phyloP scores from a whole-genome alignment of 2,888 invertebrate species.

The Malacosoma neustria region DNA sequence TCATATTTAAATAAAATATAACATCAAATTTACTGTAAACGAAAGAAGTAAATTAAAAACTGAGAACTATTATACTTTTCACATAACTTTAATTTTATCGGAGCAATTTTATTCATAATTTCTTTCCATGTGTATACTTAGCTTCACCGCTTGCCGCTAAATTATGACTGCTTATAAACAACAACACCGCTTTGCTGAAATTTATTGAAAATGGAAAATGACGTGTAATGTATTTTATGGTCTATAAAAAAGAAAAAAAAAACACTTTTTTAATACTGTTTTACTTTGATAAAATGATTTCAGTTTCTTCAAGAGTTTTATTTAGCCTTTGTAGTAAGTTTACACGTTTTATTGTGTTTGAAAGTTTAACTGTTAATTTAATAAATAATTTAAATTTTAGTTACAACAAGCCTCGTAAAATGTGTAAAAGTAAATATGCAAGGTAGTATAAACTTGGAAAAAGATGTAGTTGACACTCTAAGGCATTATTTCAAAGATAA shows the following conservation, averaged over 20 bases:
- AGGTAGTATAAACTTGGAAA: slow-evolving; percentile 43
- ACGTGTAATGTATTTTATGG: neutral
- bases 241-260: neutral
- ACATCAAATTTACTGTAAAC: too few relatives aligned
- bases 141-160: neutral
- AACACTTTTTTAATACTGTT: neutral
- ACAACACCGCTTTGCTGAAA: neutral
- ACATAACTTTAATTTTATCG: neutral
- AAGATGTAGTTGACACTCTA: slow-evolving; percentile 40
- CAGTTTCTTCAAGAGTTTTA: neutral
- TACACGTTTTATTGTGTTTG: neutral
- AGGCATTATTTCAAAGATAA: slow-evolving; percentile 23
- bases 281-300: neutral
- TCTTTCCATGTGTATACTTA: neutral
- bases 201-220: neutral
- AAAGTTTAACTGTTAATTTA: neutral
- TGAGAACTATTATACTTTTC: too few relatives aligned
- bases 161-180: neutral
- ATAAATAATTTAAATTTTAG: slow-evolving; percentile 20
- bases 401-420: slow-evolving; percentile 11
- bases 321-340: neutral
- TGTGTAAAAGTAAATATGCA: slow-evolving; percentile 47
- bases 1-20: too few relatives aligned
- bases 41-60: too few relatives aligned
- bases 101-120: neutral